Evolutionary conservation across 2,113 vertebrate genomes (phyloP), one percentile per base, ranked within the genome.

Genomic region (Oncorhynchus masou): DNA sequence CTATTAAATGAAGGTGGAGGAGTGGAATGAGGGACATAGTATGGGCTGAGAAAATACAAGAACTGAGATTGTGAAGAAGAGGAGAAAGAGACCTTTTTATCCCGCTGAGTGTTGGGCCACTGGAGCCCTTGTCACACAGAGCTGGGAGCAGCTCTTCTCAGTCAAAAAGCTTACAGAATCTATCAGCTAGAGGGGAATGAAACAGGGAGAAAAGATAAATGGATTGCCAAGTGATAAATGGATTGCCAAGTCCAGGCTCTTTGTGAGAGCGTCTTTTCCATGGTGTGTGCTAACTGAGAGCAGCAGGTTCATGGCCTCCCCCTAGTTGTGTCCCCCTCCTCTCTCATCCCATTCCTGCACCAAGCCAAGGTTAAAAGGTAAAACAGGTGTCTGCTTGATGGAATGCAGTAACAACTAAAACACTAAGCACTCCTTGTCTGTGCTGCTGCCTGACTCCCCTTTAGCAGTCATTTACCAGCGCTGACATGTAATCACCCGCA

Each of bases 401-500:
- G 78, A 75, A 48, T 71, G 75, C 79, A 74, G 24, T 68, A 34
- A 70, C 70, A 76, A 45, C 12, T 34, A 9, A 15, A 20, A 25
- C 11, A 74, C 51, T 71, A 71, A 76, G 68, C 65, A 77, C 72
- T 80, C 11, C 67, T 65, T 27, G 62, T 64, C 67, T 16, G 34
- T 64, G 39, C 74, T 57, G 62, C 70, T 31, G 65, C 78, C 74
- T 5, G 5, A 24, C 31, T 71, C 73, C 73, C 70, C 75, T 84
- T 85, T 62, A 74, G 74, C 79, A 71, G 84, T n/a, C 45, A 77
- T 84, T 90, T 79, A 90, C 81, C 68, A 74, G 75, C 77, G 74
- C 85, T 90, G 87, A 91, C 90, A 85, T 85, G 77, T 80, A 91
- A 91, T 91, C 91, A 88, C 88, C 70, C 77, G 1, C 22, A 45